These are phyloP conservation scores for Rhinatrema bivittatum DNA, from an alignment of 2,797 vertebrate genomes.

Conservation along the genomic window DNA sequence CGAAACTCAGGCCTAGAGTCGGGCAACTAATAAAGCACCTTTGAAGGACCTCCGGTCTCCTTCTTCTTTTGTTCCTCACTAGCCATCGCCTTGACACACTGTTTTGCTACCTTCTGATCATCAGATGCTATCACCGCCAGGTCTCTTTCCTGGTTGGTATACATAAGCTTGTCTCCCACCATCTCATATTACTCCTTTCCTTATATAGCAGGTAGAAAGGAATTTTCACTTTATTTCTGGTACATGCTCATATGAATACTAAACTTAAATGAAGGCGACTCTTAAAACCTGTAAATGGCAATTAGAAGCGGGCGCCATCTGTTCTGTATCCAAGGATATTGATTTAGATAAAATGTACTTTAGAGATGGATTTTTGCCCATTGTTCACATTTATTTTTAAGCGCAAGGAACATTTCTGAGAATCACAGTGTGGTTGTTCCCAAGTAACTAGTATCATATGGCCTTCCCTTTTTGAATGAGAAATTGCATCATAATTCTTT, in stretches of 20 bases:
- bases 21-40: too few species aligned
- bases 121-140: too few species aligned
- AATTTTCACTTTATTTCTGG: constrained; percentile 16
- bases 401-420: constrained; percentile 4
- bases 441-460: too few species aligned
- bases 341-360: neutral
- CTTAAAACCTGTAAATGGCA: constrained; percentile 10
- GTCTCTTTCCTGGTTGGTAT: too few species aligned
- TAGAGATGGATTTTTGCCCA: neutral
- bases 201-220: constrained; percentile 12
- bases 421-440: neutral
- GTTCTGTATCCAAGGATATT: neutral
- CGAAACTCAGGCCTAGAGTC: too few species aligned
- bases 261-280: constrained; percentile 3
- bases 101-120: too few species aligned
- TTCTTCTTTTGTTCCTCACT: too few species aligned
- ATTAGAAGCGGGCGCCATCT: constrained; percentile 1
- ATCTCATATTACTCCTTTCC: too few species aligned
- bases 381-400: constrained; percentile 16
- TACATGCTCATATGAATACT: constrained; percentile 16
- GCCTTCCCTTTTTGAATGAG: neutral
- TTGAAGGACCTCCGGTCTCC: too few species aligned
- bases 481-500: fast-evolving
- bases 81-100: too few species aligned
- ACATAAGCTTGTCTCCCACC: too few species aligned